These are phyloP conservation scores for Drosophila ustulata DNA, from an alignment of 2,888 invertebrate genomes.

Conservation along the genomic window DNA sequence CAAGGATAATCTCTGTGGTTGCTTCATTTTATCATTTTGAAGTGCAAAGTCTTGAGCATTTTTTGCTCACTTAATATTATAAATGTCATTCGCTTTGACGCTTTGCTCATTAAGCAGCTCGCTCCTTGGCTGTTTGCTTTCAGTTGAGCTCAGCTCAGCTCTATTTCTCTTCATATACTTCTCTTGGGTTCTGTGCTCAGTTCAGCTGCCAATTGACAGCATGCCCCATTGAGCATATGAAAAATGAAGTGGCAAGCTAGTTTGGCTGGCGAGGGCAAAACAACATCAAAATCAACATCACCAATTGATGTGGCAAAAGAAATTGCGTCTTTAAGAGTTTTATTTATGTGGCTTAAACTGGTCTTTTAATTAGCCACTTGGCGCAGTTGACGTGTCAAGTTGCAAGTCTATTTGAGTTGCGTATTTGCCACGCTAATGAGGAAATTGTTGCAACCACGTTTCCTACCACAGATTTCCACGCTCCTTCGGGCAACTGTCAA, in stretches of 20 bases:
- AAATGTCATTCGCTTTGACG: slow-evolving; percentile 44
- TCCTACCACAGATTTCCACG: slow-evolving; percentile 14
- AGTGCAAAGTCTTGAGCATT: slow-evolving; percentile 5
- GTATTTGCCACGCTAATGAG: slow-evolving; percentile 55
- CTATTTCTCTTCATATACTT: background rate
- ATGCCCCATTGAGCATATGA: slow-evolving; percentile 62
- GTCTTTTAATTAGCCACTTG: slow-evolving; percentile 40
- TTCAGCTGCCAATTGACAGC: slow-evolving; percentile 52
- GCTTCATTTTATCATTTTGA: background rate
- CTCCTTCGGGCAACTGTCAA: slow-evolving; percentile 25
- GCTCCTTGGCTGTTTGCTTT: slow-evolving; percentile 28
- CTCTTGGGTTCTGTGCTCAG: background rate
- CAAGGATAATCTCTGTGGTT: background rate
- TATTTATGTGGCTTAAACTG: slow-evolving; percentile 14
- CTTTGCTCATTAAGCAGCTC: slow-evolving; percentile 50
- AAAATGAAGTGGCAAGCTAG: slow-evolving; percentile 46
- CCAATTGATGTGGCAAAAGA: background rate
- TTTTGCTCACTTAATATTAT: slow-evolving; percentile 39
- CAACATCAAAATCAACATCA: no score
- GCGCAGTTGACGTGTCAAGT: slow-evolving; percentile 20
- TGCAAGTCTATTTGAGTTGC: slow-evolving; percentile 25
- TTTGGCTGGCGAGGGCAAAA: background rate
- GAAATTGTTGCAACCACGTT: slow-evolving; percentile 45
- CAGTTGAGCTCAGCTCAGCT: slow-evolving; percentile 27
- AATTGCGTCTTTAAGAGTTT: slow-evolving; percentile 3